These are phyloP conservation scores for Epizoanthus illoricatus DNA, from an alignment of 92 coral and sea anemone species.

Conservation along the genomic window DNA sequence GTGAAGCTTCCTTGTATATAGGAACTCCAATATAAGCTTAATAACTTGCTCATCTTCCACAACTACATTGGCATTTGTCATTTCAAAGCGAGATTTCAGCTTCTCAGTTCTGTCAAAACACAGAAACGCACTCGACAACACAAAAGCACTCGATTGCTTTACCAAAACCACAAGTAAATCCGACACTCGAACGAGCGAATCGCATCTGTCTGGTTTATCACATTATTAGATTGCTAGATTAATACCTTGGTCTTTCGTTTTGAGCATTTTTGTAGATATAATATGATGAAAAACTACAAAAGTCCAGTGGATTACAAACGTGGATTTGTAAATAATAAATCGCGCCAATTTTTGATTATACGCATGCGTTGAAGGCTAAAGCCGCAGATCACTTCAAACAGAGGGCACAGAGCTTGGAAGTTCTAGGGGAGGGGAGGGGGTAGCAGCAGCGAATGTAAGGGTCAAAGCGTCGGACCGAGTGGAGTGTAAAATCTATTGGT, in stretches of 20 bases:
- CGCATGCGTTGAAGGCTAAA: conserved; percentile 69
- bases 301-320: conserved; percentile 41
- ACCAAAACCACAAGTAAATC: conserved; percentile 1
- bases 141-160: not conserved
- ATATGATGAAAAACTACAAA: not conserved
- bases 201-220: not conserved
- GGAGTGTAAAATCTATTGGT: too few species aligned
- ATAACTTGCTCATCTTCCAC: conserved; percentile 77
- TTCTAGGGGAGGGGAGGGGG: too few species aligned
- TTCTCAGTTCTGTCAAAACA: conserved; percentile 12
- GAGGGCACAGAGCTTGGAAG: too few species aligned
- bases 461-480: too few species aligned
- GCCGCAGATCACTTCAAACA: conserved; percentile 20
- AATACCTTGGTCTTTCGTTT: not conserved
- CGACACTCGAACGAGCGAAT: not conserved
- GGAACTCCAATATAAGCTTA: conserved; percentile 82
- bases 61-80: conserved; percentile 65
- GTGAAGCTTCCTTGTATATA: conserved; percentile 80
- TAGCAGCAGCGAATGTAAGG: too few species aligned
- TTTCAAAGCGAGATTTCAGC: conserved; percentile 13
- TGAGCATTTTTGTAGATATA: not conserved
- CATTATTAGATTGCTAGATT: not conserved
- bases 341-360: conserved; percentile 73
- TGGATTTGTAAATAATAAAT: conserved; percentile 83
- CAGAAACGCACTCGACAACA: not conserved